Evolutionary conservation across 2,113 vertebrate species (phyloP).

Genomic region (Prochilodus magdalenae): DNA sequence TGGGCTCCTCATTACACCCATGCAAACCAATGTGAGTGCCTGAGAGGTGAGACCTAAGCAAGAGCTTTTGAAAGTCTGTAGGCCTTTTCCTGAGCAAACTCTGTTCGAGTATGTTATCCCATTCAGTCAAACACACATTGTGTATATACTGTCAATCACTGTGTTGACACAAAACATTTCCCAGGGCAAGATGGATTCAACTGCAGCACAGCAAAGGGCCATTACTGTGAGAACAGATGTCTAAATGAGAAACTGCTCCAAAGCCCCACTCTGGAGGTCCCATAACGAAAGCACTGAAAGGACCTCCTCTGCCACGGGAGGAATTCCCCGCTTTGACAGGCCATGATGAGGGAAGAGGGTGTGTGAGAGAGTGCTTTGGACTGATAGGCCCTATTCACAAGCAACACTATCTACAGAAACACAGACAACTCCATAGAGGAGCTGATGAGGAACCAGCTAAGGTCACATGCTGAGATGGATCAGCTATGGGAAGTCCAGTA

Average conservation of each 20-base stretch:
- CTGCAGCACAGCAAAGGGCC: conserved; percentile 63
- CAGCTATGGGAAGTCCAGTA: conserved; percentile 30
- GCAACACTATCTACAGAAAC: conserved; percentile 11
- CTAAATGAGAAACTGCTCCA: conserved; percentile 55
- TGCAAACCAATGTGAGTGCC: not conserved
- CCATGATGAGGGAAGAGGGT: conserved; percentile 34
- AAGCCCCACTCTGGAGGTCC: conserved; percentile 62
- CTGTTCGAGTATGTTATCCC: conserved; percentile 42
- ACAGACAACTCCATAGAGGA: conserved; percentile 11
- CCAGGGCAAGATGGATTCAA: conserved; percentile 65
- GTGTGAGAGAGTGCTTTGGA: conserved; percentile 9
- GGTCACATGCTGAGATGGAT: conserved; percentile 30
- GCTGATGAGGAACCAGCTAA: not conserved
- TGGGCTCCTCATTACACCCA: not conserved
- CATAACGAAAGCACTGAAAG: conserved; percentile 50
- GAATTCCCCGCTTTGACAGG: conserved; percentile 47
- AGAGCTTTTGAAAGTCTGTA: conserved; percentile 7
- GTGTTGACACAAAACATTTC: conserved; percentile 68
- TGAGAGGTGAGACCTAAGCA: not conserved
- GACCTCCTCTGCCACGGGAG: conserved; percentile 53
- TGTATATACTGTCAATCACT: conserved; percentile 67
- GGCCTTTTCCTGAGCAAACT: conserved; percentile 20
- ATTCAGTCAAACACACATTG: conserved; percentile 62
- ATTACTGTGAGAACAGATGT: conserved; percentile 62
- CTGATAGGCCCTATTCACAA: conserved; percentile 24